A percentile compares a stretch with the other conserved stretches of the same genome.
These are phyloP conservation scores for Podargus strigoides DNA, from an alignment of 2,797 vertebrate species.

Conservation along the genomic window DNA sequence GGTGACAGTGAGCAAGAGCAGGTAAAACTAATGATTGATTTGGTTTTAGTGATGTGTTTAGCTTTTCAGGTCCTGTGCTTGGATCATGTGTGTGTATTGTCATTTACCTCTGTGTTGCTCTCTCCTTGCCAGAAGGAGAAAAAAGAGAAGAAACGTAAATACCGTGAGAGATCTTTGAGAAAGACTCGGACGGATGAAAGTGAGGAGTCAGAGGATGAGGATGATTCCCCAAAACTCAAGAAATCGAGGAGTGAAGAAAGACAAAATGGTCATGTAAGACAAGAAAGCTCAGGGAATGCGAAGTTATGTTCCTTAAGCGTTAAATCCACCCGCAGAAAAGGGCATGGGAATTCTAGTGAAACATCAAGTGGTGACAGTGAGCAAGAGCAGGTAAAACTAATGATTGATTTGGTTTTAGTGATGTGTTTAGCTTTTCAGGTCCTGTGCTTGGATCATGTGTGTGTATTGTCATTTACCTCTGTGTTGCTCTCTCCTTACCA, in stretches of 20 bases:
- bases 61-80: too few relatives aligned
- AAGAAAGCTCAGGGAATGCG: not conserved
- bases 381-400: constrained; percentile 61
- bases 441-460: not conserved
- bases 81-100: not conserved
- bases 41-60: too few relatives aligned
- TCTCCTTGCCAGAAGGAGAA: too few relatives aligned
- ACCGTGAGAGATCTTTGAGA: too few relatives aligned
- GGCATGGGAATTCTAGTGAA: constrained; percentile 9
- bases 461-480: not conserved
- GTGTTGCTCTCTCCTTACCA: not conserved
- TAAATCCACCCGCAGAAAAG: not conserved
- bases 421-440: not conserved
- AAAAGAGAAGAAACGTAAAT: too few relatives aligned
- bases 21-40: too few relatives aligned
- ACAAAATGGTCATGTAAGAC: constrained; percentile 57
- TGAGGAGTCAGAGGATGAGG: constrained; percentile 45
- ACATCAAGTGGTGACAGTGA: constrained; percentile 43
- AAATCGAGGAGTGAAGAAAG: constrained; percentile 59
- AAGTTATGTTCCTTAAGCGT: constrained; percentile 5
- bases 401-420: fast-evolving
- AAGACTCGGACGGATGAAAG: too few relatives aligned
- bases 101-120: not conserved
- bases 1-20: too few relatives aligned
- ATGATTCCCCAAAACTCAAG: constrained; percentile 57